phyloP scores from a whole-genome alignment of 2,113 vertebrate genomes.

The Pseudorasbora parva region DNA sequence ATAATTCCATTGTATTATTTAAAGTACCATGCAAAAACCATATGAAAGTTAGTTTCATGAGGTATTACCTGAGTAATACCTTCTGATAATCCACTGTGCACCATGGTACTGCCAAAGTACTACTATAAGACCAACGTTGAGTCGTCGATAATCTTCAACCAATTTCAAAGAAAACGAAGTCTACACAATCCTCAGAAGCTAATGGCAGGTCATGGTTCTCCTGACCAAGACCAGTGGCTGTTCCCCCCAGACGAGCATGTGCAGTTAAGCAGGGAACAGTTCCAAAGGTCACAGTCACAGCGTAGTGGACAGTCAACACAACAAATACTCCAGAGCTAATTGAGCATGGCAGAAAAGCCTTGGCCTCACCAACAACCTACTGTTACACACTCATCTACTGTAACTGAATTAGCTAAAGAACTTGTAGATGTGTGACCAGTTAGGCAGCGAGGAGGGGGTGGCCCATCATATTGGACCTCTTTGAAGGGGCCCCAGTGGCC shows the following conservation, averaged over 20 bases:
- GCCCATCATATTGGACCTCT: slow-evolving; percentile 24
- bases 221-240: slow-evolving; percentile 12
- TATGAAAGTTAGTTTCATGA: too few relatives aligned
- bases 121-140: not conserved
- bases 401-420: slow-evolving; percentile 28
- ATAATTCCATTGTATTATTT: not conserved
- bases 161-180: not conserved
- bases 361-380: not conserved
- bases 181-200: not conserved
- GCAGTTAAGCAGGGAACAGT: not conserved
- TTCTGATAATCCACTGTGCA: not conserved
- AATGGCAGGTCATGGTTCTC: not conserved
- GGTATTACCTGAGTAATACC: not conserved
- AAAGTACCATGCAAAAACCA: not conserved
- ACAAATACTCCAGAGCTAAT: slow-evolving; percentile 33
- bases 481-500: slow-evolving; percentile 32
- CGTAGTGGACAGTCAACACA: slow-evolving; percentile 14
- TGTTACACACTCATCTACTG: slow-evolving; percentile 17
- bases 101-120: not conserved
- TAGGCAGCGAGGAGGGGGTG: not conserved
- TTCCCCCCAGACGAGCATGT: not conserved
- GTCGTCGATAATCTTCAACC: not conserved
- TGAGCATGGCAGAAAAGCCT: slow-evolving; percentile 42
- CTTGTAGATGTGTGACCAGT: slow-evolving; percentile 15
- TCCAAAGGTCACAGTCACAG: slow-evolving; percentile 28